Evolutionary conservation across 2,113 vertebrate genomes (phyloP).

Genomic region (Boulengeromyrus knoepffleri): DNA sequence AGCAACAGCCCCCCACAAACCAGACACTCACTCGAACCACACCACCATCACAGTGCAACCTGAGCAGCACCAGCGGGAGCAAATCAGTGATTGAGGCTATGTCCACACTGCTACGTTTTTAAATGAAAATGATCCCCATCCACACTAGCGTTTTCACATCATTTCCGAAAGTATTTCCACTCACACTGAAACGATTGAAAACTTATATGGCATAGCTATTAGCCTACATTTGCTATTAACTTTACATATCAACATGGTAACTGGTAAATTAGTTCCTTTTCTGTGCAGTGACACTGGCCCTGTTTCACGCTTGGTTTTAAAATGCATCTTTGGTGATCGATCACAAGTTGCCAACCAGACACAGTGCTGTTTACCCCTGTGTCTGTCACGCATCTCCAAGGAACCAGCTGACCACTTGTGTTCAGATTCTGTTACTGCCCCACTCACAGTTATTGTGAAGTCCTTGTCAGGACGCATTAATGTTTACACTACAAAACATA

Average conservation of each 20-base stretch:
- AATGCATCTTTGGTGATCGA: neutral
- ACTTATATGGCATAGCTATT: neutral
- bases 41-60: neutral
- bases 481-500: neutral
- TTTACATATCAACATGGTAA: neutral
- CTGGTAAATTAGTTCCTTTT: neutral
- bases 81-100: neutral
- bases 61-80: no score
- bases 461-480: neutral
- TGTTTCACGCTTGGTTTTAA: neutral
- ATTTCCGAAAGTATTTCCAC: neutral
- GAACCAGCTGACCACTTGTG: neutral
- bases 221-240: neutral
- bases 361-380: neutral
- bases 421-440: neutral
- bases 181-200: neutral
- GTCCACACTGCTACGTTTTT: neutral
- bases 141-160: neutral
- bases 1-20: neutral
- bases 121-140: neutral
- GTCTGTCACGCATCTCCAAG: neutral
- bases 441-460: neutral
- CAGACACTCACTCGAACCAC: neutral
- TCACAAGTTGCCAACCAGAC: neutral
- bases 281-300: neutral